phyloP scores from a whole-genome alignment of 2,888 invertebrate species.

The Aplocera efformata region DNA sequence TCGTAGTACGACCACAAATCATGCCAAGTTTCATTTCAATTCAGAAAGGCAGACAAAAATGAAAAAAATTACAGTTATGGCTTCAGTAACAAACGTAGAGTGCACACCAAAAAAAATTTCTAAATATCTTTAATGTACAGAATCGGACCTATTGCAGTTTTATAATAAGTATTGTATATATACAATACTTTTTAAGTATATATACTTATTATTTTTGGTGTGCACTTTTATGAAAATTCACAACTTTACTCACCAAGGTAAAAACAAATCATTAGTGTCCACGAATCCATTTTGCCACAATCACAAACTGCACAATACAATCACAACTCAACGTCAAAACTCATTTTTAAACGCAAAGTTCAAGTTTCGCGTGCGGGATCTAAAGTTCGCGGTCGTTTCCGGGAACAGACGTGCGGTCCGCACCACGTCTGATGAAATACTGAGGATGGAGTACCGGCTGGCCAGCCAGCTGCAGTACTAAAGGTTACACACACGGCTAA shows the following conservation, averaged over 20 bases:
- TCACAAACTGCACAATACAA: constrained; percentile 6
- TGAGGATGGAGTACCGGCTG: constrained; percentile 12
- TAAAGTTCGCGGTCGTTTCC: constrained; percentile 18
- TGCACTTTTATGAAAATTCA: too few relatives aligned
- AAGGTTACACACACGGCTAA: constrained; percentile 4
- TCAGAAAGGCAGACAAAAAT: too few relatives aligned
- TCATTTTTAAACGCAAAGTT: constrained; percentile 16
- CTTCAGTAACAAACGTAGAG: too few relatives aligned
- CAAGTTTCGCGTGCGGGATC: constrained; percentile 13
- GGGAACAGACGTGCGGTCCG: constrained; percentile 15
- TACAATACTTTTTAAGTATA: too few relatives aligned
- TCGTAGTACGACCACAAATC: too few relatives aligned
- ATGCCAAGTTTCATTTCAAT: too few relatives aligned
- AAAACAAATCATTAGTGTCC: constrained; percentile 19
- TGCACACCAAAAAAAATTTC: too few relatives aligned
- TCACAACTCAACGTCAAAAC: constrained; percentile 26
- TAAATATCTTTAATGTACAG: too few relatives aligned
- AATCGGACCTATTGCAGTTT: too few relatives aligned
- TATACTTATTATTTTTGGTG: too few relatives aligned
- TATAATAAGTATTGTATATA: too few relatives aligned
- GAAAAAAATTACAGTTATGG: too few relatives aligned
- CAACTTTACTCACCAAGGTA: constrained; percentile 22
- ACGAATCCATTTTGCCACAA: constrained; percentile 27
- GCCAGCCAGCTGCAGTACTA: background rate
- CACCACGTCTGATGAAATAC: constrained; percentile 12